These are phyloP conservation scores for Sorex fumeus DNA, from an alignment of 2,113 vertebrate species.

Conservation along the genomic window DNA sequence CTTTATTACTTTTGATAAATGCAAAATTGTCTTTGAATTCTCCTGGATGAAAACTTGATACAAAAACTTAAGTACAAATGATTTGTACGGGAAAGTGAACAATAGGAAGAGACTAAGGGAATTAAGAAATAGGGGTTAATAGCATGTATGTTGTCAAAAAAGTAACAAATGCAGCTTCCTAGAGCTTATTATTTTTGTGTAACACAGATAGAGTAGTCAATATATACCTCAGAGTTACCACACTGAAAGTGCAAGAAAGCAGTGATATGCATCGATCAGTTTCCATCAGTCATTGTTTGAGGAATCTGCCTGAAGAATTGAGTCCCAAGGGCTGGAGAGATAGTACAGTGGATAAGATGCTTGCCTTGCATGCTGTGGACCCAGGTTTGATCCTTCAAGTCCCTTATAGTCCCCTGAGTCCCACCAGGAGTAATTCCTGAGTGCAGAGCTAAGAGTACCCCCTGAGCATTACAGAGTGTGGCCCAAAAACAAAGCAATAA, in stretches of 20 bases:
- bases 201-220: neutral
- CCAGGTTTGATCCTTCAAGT: too few relatives aligned
- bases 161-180: slow-evolving; percentile 16
- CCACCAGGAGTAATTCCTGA: too few relatives aligned
- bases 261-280: neutral
- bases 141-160: slow-evolving; percentile 40
- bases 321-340: too few relatives aligned
- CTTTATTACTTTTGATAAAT: slow-evolving; percentile 54
- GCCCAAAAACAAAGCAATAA: too few relatives aligned
- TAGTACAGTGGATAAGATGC: neutral
- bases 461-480: too few relatives aligned
- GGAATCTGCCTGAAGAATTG: neutral
- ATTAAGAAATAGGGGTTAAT: slow-evolving; percentile 21
- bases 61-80: neutral
- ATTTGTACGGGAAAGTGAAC: neutral
- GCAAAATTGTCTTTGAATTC: slow-evolving; percentile 32
- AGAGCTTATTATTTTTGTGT: neutral
- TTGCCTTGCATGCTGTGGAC: too few relatives aligned
- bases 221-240: neutral
- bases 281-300: neutral
- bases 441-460: too few relatives aligned
- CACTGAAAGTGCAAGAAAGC: neutral
- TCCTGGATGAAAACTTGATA: slow-evolving; percentile 30
- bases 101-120: neutral
- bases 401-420: too few relatives aligned